Evolutionary conservation across 2,797 vertebrate genomes (phyloP).

Genomic region (Mus minutoides): DNA sequence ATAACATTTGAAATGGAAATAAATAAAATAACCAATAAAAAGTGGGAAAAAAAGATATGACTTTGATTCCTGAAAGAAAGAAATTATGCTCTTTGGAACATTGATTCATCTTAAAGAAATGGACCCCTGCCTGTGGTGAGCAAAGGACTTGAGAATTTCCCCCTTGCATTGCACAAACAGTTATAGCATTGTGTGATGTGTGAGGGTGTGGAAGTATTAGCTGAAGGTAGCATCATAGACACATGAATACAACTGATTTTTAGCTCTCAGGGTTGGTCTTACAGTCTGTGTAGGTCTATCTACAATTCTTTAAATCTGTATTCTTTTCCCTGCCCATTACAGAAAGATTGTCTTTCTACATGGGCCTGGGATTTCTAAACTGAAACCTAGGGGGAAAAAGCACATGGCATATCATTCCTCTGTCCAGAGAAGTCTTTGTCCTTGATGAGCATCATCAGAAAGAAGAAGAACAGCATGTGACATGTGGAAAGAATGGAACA

Average conservation of each 20-base stretch:
- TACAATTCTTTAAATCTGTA: background rate
- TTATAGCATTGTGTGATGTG: background rate
- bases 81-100: background rate
- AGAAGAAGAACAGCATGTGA: background rate
- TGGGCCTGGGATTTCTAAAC: background rate
- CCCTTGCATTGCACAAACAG: no score
- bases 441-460: background rate
- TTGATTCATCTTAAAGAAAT: background rate
- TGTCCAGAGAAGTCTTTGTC: background rate
- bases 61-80: conserved; percentile 11
- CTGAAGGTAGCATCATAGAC: background rate
- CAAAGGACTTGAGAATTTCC: background rate
- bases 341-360: background rate
- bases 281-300: background rate
- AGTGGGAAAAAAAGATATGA: background rate
- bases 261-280: background rate
- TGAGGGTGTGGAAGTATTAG: background rate
- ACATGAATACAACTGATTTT: background rate
- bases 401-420: fast-evolving
- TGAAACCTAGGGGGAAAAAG: background rate
- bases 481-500: background rate
- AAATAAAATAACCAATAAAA: no score
- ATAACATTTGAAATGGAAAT: no score
- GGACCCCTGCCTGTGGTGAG: background rate
- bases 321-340: background rate